Evolutionary conservation across 2,797 vertebrate genomes (phyloP), one percentile per base, ranked within the genome.

Genomic region (Mormyrops boulengeri): DNA sequence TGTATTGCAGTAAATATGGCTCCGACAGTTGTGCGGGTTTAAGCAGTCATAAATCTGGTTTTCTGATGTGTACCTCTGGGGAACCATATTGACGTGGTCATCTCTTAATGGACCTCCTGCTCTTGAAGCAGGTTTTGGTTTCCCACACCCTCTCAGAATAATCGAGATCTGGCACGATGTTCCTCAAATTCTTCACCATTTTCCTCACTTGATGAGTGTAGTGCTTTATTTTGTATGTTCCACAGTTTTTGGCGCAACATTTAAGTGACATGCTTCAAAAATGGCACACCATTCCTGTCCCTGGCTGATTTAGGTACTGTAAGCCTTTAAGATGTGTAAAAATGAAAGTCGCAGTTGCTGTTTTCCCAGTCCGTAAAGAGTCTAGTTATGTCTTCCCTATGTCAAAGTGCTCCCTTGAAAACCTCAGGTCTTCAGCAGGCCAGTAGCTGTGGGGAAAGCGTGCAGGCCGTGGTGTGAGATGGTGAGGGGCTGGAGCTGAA

Each of bases 111-210:
- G 22, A 30, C 41, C 89, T 44, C 22, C 38, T 87, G 80, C 7
- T 8, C 60, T 30, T 30, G 57, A 53, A 53, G 85, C 11, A 26
- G 84, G 49, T 12, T 55, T 50, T 11, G 4, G 50, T 26, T 26
- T 49, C 49, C 30, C 89, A 69, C 17, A 8, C 22, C 80, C 49
- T 57, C 41, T 47, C 34, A 80, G 62, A 80, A 57, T 90, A 88
- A 53, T 41, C 8, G 38, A 49, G 2, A 38, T 17, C 62, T 77
- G 22, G 38, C 89, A n/a, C 49, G 11, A 88, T 66, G 87, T 88
- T 82, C 85, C 85, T 82, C 38, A n/a, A 26, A 90, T 90, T 80
- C 62, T n/a, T 82, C 12, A 2, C 26, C 30, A n/a, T 80, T 19
- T 47, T 88, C 47, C 60, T 85, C 60, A 47, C 47, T 44, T 34